Base-by-base conservation (phyloP, 2,797 vertebrate genomes). In the Florisuga fusca region DNA sequence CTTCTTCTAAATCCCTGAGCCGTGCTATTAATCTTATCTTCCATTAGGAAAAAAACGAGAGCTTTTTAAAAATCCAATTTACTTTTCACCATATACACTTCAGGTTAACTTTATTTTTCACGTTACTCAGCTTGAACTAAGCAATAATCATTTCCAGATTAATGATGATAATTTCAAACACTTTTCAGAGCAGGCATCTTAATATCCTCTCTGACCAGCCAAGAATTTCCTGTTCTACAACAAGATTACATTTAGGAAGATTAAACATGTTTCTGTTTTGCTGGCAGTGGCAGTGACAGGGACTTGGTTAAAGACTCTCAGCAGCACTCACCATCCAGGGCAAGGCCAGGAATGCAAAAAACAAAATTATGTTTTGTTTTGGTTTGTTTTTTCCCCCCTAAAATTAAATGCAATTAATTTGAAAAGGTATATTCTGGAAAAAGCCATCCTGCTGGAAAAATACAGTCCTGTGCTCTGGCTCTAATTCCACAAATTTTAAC, bases 141-240 rank as follows among this genome's bases (percentile, higher is more conserved):
- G 95, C 95, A 95, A 94, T 87, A 96, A 95, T 97, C 83, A 94
- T 93, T 94, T 92, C 84, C 90, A 95, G 92, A 93, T 91, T 95
- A 93, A 95, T 80, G 93, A 93, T 45, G 92, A 97, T 95, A 94
- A 97, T 95, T 95, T 92, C 94, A 90, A 94, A 92, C 94, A 64
- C 92, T 97, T 95, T 89, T 95, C 94, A 80, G 94, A 89, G 59
- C 78, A 68, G 78, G 84, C 72, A 80, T 94, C 93, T 95, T 93
- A 95, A 96, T 97, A 97, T 94, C 95, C 94, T 95, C 78, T 93
- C 86, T 45, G 91, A 94, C 91, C 95, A 94, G 85, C 45, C 1
- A 74, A 96, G 96, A 95, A 95, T 95, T 96, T 96, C 96, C 95
- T 96, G 95, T 94, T 96, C 94, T 96, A 95, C 94, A 86, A 94